These are phyloP conservation scores for Thripadectes ignobilis DNA, from an alignment of 2,797 vertebrate genomes.

Conservation along the genomic window DNA sequence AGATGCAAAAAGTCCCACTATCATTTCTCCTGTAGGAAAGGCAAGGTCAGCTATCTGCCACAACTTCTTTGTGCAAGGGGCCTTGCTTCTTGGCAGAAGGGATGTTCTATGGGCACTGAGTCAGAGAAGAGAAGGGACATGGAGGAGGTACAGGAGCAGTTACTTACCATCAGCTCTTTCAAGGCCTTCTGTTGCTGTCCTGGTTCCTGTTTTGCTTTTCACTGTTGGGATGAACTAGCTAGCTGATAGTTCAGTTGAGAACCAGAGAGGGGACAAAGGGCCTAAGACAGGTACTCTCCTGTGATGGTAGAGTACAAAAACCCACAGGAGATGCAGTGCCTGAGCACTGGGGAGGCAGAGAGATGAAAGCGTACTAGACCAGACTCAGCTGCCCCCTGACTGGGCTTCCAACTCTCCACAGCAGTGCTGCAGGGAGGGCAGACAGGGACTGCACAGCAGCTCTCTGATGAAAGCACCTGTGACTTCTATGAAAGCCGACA, in stretches of 20 bases:
- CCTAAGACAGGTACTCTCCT: neutral
- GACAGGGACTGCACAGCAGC: neutral
- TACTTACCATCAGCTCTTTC: neutral
- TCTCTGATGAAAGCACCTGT: constrained; percentile 5
- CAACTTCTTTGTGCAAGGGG: neutral
- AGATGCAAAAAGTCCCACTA: neutral
- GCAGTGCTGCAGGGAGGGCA: neutral
- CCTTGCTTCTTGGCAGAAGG: neutral
- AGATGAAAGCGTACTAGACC: neutral
- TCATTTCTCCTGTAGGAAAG: neutral
- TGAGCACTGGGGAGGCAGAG: neutral
- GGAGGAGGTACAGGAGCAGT: neutral
- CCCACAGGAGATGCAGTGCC: neutral
- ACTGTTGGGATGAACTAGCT: neutral
- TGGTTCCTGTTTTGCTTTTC: neutral
- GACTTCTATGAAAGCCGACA: neutral
- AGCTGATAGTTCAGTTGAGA: neutral
- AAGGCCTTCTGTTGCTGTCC: neutral
- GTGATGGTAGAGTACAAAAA: neutral
- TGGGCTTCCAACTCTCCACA: neutral
- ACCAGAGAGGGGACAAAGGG: neutral
- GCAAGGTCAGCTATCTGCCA: neutral
- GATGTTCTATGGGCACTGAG: neutral
- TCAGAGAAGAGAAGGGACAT: neutral
- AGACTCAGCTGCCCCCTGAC: neutral